Base-by-base conservation (phyloP, 1,140 invertebrate species). In the Drosophila lini region DNA sequence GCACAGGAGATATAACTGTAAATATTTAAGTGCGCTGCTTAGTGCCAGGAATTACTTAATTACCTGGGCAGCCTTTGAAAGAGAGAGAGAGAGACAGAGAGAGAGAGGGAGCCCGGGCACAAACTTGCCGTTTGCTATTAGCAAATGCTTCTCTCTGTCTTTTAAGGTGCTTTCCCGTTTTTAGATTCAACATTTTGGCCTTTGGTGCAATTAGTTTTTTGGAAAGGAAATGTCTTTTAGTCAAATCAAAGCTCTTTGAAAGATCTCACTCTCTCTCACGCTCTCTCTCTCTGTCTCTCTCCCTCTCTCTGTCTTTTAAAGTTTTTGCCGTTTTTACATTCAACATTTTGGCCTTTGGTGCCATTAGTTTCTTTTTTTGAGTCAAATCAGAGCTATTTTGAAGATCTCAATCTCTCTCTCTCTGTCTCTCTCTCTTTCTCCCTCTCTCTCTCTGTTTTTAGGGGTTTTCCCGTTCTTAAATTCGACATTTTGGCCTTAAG, bases 1-100 rank as follows among this genome's bases (percentile, higher is more conserved):
- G 71, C 81, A 86, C 34, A 55, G 52, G 8, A 55, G 82, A 63
- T 58, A 71, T 74, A 78, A 78, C 58, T 74, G 79, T 76, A 81
- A 86, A 81, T 86, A 86, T 81, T 86, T 79, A 86, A 86, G 79
- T 81, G 82, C 53, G 40, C 68, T 50, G 53, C 59, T 62, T 62
- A 62, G 63, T 81, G 61, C 71, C 63, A 45, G 45, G 41, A 70
- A 56, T 70, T 70, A 65, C 62, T 65, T 65, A 65, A 65, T 65
- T 65, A 65, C 41, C 63, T 40, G 75, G 68, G 38, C 56, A 61
- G 41, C 28, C 11, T 52, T 55, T 52, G 48, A 34, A 31, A 11
- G 16, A 28, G 5, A 28, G 25, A 28, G 22, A 22, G 48, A 34
- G 48, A 11, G 16, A 25, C n/a, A n/a, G n/a, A n/a, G n/a, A n/a